Conservation (phyloP, 2,888 invertebrate genomes). For the Ornithoptera priamus region DNA sequence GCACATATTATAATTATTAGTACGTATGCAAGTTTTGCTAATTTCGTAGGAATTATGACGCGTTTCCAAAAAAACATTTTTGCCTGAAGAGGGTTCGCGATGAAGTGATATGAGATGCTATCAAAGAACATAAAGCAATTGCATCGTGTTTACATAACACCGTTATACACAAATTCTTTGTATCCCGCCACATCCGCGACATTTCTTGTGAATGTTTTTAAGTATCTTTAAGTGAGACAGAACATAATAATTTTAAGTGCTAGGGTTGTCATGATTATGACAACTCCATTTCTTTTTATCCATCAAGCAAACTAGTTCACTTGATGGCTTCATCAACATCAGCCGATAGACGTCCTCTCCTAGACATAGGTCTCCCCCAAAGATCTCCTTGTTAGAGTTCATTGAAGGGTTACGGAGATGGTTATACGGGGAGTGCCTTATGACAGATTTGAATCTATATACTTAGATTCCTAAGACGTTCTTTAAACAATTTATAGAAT, state of each 20-base stretch:
- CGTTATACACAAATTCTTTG: slow-evolving; percentile 4
- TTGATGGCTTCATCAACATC: too few relatives aligned
- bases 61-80: slow-evolving; percentile 20
- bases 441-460: too few relatives aligned
- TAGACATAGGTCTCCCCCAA: too few relatives aligned
- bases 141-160: slow-evolving; percentile 17
- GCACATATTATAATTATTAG: slow-evolving; percentile 3
- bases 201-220: slow-evolving; percentile 6
- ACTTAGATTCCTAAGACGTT: too few relatives aligned
- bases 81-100: neutral
- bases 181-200: slow-evolving; percentile 6
- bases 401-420: too few relatives aligned
- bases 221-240: neutral
- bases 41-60: slow-evolving; percentile 7
- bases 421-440: too few relatives aligned
- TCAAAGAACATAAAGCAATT: neutral
- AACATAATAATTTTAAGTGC: neutral
- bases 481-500: too few relatives aligned
- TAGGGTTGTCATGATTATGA: neutral
- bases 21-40: slow-evolving; percentile 10
- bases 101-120: slow-evolving; percentile 10
- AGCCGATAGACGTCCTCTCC: too few relatives aligned
- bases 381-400: too few relatives aligned
- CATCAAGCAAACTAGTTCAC: too few relatives aligned
- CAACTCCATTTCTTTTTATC: neutral